phyloP scores from a whole-genome alignment of 2,113 vertebrate genomes.

The Piaya cayana region DNA sequence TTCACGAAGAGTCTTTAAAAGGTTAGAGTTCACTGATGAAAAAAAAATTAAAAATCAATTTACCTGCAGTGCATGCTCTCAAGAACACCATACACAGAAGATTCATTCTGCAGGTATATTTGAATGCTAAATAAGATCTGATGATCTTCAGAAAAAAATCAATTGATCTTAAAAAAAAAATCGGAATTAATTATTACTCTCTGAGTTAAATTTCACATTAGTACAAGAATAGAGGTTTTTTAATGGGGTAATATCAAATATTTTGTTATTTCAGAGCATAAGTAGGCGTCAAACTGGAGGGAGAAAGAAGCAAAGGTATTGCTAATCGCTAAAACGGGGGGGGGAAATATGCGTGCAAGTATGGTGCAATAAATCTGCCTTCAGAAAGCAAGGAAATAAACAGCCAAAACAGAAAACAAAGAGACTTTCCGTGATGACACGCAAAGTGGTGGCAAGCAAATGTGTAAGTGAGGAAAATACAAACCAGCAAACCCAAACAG shows the following conservation, averaged over 20 bases:
- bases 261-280: background rate
- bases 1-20: background rate
- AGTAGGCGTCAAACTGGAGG: background rate
- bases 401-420: background rate
- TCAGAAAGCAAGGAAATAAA: background rate
- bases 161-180: background rate
- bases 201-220: background rate
- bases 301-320: background rate
- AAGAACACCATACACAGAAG: background rate
- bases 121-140: background rate
- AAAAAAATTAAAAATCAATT: background rate
- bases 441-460: background rate
- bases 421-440: background rate
- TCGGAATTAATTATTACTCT: background rate
- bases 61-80: background rate
- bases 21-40: background rate
- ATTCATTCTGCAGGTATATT: background rate
- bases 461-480: background rate
- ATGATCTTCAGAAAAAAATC: background rate
- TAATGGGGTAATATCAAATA: background rate
- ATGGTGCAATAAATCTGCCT: background rate
- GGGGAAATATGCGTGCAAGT: background rate
- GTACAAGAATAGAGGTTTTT: background rate
- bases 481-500: background rate
- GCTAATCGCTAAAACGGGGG: background rate